phyloP scores from a whole-genome alignment of 2,888 invertebrate species.

The Acrobeloides nanus region DNA sequence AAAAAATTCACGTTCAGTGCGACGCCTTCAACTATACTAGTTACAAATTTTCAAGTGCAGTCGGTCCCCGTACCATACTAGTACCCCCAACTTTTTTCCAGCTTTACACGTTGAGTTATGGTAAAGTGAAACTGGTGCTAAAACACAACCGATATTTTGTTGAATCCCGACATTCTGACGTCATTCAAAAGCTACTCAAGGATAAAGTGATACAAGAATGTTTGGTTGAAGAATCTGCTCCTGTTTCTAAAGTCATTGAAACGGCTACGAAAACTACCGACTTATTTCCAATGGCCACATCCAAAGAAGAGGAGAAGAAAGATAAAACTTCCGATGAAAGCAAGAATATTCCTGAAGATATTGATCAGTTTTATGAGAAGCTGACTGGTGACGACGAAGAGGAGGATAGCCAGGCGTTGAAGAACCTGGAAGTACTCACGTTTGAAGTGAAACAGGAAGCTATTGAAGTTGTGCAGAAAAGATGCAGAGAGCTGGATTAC shows the following conservation, averaged over 20 bases:
- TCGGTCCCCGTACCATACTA: too few species aligned
- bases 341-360: too few species aligned
- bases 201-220: constrained; percentile 82
- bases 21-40: too few species aligned
- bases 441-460: constrained; percentile 65
- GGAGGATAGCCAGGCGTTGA: constrained; percentile 77
- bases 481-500: constrained; percentile 93
- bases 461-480: constrained; percentile 91
- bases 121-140: constrained; percentile 91
- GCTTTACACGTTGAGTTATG: constrained; percentile 96
- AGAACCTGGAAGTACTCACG: constrained; percentile 56
- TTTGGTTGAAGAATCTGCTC: constrained; percentile 66
- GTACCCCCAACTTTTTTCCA: too few species aligned
- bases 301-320: too few species aligned
- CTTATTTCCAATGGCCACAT: too few species aligned
- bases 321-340: too few species aligned
- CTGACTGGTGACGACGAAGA: constrained; percentile 68
- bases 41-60: too few species aligned
- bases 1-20: too few species aligned
- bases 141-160: constrained; percentile 74
- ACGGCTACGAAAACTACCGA: too few species aligned
- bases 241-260: too few species aligned
- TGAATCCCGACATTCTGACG: constrained; percentile 60
- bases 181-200: constrained; percentile 85
- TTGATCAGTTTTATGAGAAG: constrained; percentile 46